Evolutionary conservation across 2,797 vertebrate species (phyloP), one percentile per base, ranked within the genome.

Genomic region (Limosa lapponica): DNA sequence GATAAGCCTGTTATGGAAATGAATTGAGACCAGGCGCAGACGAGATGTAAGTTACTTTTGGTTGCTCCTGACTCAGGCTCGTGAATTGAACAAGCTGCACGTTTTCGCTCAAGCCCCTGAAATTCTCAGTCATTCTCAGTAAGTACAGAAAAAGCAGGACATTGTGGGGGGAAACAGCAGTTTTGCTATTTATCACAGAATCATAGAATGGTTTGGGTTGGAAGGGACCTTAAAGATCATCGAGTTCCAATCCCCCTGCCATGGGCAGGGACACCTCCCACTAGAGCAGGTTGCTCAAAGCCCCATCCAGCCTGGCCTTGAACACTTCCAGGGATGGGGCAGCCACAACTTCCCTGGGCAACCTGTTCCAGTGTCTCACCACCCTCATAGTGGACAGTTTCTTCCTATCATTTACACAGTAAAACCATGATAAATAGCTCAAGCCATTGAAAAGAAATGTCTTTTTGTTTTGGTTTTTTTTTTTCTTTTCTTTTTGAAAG

Each of bases 141-240:
- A 73, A 64, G 55, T 8, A 59, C 13, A 34, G 25, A 28, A 48
- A 51, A 34, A 34, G 71, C 13, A 34, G 8, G 44, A n/a, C 28
- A 3, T 2, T 4, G 11, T 2, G 11, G 15, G 18, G 20, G 10
- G 8, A 5, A 55, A 18, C 2, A 10, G 39, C 24, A 52, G 32
- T 6, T 37, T 5, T 46, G 17, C 27, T 23, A 12, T 32, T 64
- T 57, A 48, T 43, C 39, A 32, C 11, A 6, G 61, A 64, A 19
- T 11, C 39, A 8, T 16, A 4, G 61, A 64, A 19, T 11, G 39
- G 39, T 32, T 64, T 16, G 3, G 39, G 39, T 32, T 64, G 61
- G 61, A 32, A 64, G 10, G 61, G 20, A 64, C 39, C 41, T 43
- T 43, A 11, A 23, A 43, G 28, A 11, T 43, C 28, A 32, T 16